Percentiles rank a stretch among this genome's conserved stretches.
Evolutionary conservation across 2,888 invertebrate genomes (phyloP).

Genomic region (Caenorhabditis angaria): DNA sequence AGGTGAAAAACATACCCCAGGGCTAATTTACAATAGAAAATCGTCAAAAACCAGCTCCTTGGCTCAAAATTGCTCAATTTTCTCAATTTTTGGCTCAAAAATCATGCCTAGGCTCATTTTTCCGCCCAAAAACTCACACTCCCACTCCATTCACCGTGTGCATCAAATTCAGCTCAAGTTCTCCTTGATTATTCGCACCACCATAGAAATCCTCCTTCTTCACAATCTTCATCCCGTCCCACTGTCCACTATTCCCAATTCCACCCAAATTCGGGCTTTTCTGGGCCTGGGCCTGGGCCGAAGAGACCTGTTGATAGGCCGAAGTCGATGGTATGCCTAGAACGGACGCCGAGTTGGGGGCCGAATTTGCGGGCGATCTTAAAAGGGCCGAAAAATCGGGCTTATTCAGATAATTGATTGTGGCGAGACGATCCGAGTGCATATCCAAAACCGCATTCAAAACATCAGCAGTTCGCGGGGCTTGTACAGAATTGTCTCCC

Average conservation of each 20-base stretch:
- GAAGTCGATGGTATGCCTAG: too few relatives aligned
- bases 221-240: slow-evolving; percentile 20
- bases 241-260: slow-evolving; percentile 5
- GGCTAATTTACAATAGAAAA: too few relatives aligned
- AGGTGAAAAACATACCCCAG: too few relatives aligned
- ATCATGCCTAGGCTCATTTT: slow-evolving; percentile 16
- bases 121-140: neutral
- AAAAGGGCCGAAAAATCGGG: slow-evolving; percentile 46
- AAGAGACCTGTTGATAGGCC: too few relatives aligned
- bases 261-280: slow-evolving; percentile 18
- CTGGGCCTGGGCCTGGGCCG: slow-evolving; percentile 15
- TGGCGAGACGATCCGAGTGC: slow-evolving; percentile 60
- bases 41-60: too few relatives aligned
- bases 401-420: slow-evolving; percentile 52
- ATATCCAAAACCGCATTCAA: slow-evolving; percentile 70
- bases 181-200: slow-evolving; percentile 14
- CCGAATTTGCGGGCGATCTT: slow-evolving; percentile 52
- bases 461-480: slow-evolving; percentile 71
- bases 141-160: slow-evolving; percentile 13
- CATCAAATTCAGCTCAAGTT: slow-evolving; percentile 18
- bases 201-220: slow-evolving; percentile 36
- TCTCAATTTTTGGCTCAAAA: too few relatives aligned
- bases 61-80: too few relatives aligned
- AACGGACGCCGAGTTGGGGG: slow-evolving; percentile 58
- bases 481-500: slow-evolving; percentile 52